Conservation (phyloP, 30 jellyfish, hydroid and myxozoan species). For the Chrysaora quinquecirrha region DNA sequence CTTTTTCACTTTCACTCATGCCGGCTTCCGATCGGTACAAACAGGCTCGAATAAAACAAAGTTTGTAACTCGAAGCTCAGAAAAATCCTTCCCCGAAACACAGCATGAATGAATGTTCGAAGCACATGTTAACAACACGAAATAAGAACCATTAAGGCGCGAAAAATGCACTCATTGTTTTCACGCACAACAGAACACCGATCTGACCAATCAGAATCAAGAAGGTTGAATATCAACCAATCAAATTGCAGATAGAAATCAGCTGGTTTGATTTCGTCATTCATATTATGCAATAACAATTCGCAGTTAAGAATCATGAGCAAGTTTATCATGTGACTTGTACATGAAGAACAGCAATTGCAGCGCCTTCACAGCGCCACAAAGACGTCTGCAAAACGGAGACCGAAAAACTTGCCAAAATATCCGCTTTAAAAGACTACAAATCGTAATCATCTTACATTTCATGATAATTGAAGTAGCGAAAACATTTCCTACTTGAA, state of each 20-base stretch:
- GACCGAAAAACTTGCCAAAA: no score
- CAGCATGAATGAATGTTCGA: conserved; percentile 2
- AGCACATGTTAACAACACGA: conserved; percentile 16
- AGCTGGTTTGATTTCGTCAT: neutral
- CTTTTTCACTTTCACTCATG: conserved; percentile 62
- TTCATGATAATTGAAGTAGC: no score
- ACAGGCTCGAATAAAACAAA: no score
- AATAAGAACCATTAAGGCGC: neutral
- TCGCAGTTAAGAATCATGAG: no score
- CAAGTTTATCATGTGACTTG: neutral
- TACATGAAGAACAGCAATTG: neutral
- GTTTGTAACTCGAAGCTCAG: no score
- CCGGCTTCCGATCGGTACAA: neutral
- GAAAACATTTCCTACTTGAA: no score
- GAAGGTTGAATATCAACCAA: neutral
- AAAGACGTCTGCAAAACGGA: no score
- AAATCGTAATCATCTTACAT: no score
- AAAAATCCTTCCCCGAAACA: no score
- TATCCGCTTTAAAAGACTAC: no score
- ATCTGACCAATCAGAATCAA: neutral
- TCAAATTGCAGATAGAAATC: neutral
- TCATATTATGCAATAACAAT: neutral
- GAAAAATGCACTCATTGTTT: neutral
- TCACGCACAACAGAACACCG: neutral
- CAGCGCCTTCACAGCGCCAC: no score